Evolutionary conservation across 92 coral and sea anemone species (phyloP).

Genomic region (Pocillopora meandrina): DNA sequence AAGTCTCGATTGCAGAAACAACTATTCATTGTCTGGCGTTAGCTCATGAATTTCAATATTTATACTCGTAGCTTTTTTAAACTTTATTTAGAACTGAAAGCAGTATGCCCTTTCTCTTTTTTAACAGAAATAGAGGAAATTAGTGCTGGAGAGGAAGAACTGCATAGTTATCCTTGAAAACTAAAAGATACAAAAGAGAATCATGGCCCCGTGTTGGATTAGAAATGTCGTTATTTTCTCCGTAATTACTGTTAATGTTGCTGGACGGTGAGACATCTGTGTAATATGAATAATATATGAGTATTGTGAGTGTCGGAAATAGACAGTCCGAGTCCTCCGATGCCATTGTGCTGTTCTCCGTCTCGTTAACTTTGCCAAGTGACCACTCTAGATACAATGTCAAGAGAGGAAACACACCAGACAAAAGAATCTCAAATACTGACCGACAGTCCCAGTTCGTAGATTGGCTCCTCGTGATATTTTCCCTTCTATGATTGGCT

Average conservation of each 20-base stretch:
- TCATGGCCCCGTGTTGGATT: constrained; percentile 1
- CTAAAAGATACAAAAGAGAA: neutral
- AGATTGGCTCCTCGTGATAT: too few species aligned
- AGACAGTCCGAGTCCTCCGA: neutral
- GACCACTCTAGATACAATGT: neutral
- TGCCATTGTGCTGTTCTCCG: too few species aligned
- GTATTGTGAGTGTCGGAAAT: neutral
- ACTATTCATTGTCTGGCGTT: neutral
- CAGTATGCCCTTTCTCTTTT: neutral
- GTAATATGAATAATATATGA: neutral
- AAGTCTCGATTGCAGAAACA: neutral
- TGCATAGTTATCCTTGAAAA: neutral
- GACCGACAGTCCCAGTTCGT: too few species aligned
- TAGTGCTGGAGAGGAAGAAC: neutral
- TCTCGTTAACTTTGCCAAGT: neutral
- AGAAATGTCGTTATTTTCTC: neutral
- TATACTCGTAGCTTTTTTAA: neutral
- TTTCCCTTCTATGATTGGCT: too few species aligned
- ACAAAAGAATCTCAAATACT: too few species aligned
- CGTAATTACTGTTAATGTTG: neutral
- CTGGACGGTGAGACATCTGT: neutral
- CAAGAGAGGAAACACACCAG: too few species aligned
- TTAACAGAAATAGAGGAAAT: neutral
- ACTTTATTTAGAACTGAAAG: neutral
- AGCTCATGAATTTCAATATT: neutral